Evolutionary conservation across 1,140 invertebrate species (phyloP), one percentile per base, ranked within the genome.

Genomic region (Meloidogyne exigua): DNA sequence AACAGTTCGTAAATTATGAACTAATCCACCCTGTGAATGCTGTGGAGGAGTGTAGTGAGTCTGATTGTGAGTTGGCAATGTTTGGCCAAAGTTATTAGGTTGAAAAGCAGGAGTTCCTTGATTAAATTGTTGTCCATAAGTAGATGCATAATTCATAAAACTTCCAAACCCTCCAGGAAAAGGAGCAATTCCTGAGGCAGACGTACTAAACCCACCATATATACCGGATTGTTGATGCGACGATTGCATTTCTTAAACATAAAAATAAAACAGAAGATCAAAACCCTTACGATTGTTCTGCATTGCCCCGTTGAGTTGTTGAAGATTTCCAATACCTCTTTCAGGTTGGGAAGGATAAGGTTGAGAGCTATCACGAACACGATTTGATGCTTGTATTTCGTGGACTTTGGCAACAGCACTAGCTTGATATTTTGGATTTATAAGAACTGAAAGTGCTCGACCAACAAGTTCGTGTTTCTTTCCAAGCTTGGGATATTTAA

Each of bases 381-480:
- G 76, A 79, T 65, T 79, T 4, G 23, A 64, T 15, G 78, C 63
- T 23, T 79, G 77, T 23, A 79, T 79, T 32, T 79, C 77, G 67
- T 62, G 73, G 62, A 79, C 71, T 62, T 80, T 80, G 12, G 81
- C 72, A 26, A 71, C 76, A 49, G 77, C 77, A 62, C 67, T 94
- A 90, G 75, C 91, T 79, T 91, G 89, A 66, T 92, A 92, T 84
- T 91, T 90, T 79, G 91, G 90, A 88, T 91, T 91, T 72, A 93
- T 89, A 76, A 95, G 90, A 85, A 93, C 91, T 76, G 93, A 80
- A 57, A 88, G 86, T 79, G 93, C 93, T 87, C 94, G 90, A 76
- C 90, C 89, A 89, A 94, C 92, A 71, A 95, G 89, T 89, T 95
- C 93, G 79, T 91, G 91, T 90, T 95, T 95, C 87, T 93, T 90